phyloP scores from a whole-genome alignment of 1,140 invertebrate genomes.

The Trichonephila inaurata region DNA sequence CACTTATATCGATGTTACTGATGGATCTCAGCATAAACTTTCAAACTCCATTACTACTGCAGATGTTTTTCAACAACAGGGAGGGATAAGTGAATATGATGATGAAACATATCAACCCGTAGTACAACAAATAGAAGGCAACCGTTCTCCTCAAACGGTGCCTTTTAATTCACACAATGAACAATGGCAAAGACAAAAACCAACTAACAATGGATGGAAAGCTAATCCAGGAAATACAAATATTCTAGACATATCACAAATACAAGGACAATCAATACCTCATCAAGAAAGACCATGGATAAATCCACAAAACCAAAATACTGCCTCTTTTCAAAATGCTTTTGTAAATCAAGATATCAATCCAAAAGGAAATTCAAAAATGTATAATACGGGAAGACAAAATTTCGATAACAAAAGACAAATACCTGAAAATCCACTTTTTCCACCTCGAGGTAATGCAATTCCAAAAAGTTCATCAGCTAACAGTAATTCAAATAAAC shows the following conservation, averaged over 20 bases:
- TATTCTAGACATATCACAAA: not conserved
- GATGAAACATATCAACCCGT: not conserved
- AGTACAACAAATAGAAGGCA: not conserved
- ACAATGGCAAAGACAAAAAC: not conserved
- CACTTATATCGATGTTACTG: not conserved
- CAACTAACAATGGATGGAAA: not conserved
- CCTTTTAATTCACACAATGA: not conserved
- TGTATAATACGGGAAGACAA: not conserved
- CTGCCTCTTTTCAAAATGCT: not conserved
- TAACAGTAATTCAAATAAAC: not conserved
- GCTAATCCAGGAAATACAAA: not conserved
- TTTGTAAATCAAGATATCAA: not conserved
- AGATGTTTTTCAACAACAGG: not conserved
- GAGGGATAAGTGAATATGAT: not conserved
- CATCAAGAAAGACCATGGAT: not conserved
- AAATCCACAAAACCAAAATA: not conserved
- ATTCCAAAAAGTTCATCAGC: not conserved
- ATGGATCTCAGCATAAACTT: not conserved
- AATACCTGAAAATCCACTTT: constrained; percentile 55
- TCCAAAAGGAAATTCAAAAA: constrained; percentile 4
- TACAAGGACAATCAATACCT: not conserved
- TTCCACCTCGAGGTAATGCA: constrained; percentile 15
- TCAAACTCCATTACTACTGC: not conserved
- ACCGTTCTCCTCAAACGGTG: not conserved
- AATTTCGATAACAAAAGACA: not conserved